Percentiles rank a stretch among this genome's conserved stretches.
phyloP scores from a whole-genome alignment of 2,113 vertebrate species.

The Quiscalus mexicanus region DNA sequence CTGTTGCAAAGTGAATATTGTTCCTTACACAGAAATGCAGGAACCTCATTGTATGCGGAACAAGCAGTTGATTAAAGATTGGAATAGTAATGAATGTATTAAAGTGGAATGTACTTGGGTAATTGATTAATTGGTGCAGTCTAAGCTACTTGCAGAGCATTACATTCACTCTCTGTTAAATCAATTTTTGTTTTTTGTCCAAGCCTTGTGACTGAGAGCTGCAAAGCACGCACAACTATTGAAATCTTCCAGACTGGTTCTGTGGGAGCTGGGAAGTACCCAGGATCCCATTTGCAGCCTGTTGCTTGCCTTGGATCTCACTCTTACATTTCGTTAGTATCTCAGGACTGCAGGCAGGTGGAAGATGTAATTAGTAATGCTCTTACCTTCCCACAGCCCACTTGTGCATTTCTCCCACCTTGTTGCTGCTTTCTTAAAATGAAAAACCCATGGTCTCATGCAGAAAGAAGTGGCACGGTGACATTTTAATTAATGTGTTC shows the following conservation, averaged over 20 bases:
- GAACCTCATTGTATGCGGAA: not conserved
- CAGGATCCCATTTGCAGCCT: not conserved
- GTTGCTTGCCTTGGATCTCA: not conserved
- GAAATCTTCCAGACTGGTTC: not conserved
- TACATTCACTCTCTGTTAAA: slow-evolving; percentile 35
- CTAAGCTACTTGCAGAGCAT: slow-evolving; percentile 42
- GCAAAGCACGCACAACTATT: not conserved
- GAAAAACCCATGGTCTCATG: not conserved
- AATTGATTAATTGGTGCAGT: slow-evolving; percentile 66
- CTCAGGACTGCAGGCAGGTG: not conserved
- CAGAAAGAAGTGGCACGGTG: slow-evolving; percentile 23
- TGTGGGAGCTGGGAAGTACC: not conserved
- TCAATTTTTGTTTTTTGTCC: slow-evolving; percentile 36
- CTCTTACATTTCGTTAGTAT: not conserved
- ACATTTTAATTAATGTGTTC: slow-evolving; percentile 65
- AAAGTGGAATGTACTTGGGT: slow-evolving; percentile 42
- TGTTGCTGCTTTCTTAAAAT: slow-evolving; percentile 6
- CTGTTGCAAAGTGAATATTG: not conserved
- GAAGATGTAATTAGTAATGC: not conserved
- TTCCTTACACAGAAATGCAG: not conserved
- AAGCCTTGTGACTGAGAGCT: not conserved
- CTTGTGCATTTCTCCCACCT: not conserved
- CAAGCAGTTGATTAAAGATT: slow-evolving; percentile 51
- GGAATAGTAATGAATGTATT: slow-evolving; percentile 50
- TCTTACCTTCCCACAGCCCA: not conserved